Percentiles rank a stretch among this genome's conserved stretches.
Evolutionary conservation across 2,113 vertebrate genomes (phyloP).

Genomic region (Tilapia sparmanii): DNA sequence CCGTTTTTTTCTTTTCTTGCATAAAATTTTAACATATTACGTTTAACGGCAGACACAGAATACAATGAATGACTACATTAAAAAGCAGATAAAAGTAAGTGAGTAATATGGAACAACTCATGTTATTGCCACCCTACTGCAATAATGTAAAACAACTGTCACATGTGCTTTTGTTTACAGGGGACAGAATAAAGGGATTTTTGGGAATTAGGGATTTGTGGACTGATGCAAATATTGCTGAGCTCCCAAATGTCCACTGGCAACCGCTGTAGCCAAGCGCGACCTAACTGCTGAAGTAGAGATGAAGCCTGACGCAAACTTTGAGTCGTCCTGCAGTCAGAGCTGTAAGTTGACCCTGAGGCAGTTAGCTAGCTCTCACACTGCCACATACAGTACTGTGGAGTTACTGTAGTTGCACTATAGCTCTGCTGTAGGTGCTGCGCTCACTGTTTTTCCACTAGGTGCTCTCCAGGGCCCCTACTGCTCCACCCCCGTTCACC

Average conservation of each 20-base stretch:
- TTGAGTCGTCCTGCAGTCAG: conserved; percentile 41
- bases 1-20: not conserved
- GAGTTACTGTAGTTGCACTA: conserved; percentile 15
- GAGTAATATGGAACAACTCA: not conserved
- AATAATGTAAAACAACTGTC: conserved; percentile 10
- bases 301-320: conserved; percentile 44
- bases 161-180: not conserved
- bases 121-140: not conserved
- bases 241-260: not conserved
- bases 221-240: conserved; percentile 42
- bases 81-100: not conserved
- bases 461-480: conserved; percentile 38
- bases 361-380: conserved; percentile 42
- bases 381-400: conserved; percentile 1
- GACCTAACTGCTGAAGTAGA: conserved; percentile 8
- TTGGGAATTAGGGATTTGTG: conserved; percentile 24
- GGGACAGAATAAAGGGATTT: not conserved
- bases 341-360: conserved; percentile 55
- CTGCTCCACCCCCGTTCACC: not conserved
- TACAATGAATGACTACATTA: not conserved
- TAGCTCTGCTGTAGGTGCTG: conserved; percentile 16
- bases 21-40: not conserved
- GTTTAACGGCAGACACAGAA: not conserved
- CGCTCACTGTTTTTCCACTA: conserved; percentile 44
- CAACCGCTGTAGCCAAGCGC: not conserved